Percentiles rank a stretch among this genome's conserved stretches.
Evolutionary conservation across 2,113 vertebrate genomes (phyloP).

Genomic region (Onychorhynchus coronatus): DNA sequence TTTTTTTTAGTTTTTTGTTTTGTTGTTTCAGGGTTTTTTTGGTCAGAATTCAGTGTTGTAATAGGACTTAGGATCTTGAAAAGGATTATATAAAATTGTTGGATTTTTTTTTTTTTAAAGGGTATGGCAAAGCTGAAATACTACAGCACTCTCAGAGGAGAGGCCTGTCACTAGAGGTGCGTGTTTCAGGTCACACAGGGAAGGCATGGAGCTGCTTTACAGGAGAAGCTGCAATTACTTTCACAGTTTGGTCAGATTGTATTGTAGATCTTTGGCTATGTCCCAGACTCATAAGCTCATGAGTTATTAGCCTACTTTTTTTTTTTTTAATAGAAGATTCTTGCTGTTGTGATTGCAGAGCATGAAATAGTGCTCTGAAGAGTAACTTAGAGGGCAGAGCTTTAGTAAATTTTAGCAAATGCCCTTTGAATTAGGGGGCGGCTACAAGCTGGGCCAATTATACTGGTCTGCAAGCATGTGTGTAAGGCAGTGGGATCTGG

Average conservation of each 20-base stretch:
- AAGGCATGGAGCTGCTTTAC: background rate
- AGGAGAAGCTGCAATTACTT: background rate
- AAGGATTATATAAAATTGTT: background rate
- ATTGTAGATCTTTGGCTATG: background rate
- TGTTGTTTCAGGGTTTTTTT: background rate
- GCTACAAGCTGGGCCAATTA: slow-evolving; percentile 16
- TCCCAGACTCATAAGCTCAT: background rate
- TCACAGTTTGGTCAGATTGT: slow-evolving; percentile 23
- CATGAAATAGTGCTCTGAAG: background rate
- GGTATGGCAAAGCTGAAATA: background rate
- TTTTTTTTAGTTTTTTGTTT: background rate
- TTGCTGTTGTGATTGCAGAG: background rate
- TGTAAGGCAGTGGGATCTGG: background rate
- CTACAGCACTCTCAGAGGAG: background rate
- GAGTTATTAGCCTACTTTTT: background rate
- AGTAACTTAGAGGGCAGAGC: background rate
- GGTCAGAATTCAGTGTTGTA: background rate
- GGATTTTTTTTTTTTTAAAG: background rate
- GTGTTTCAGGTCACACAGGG: background rate
- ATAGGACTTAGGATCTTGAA: background rate
- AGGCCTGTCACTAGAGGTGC: background rate
- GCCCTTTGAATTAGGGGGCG: background rate
- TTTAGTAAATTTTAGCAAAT: background rate
- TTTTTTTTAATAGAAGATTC: background rate
- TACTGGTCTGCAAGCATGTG: background rate